These are phyloP conservation scores for Brachyalestes nurse DNA, from an alignment of 2,797 vertebrate species.

Conservation along the genomic window DNA sequence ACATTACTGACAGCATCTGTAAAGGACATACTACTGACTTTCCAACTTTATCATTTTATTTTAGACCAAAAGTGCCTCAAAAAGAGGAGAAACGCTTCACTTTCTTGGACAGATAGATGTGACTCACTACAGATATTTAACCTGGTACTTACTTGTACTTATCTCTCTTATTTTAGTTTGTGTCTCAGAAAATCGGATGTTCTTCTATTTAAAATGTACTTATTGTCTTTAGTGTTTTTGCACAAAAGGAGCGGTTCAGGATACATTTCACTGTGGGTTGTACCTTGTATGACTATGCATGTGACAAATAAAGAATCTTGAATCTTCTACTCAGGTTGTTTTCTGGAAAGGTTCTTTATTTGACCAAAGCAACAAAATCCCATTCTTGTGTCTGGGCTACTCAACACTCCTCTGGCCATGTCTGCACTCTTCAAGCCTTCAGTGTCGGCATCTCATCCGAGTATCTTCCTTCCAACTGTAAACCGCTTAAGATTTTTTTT, in stretches of 20 bases:
- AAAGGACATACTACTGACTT: background rate
- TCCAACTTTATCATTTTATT: background rate
- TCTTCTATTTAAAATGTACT: too few species aligned
- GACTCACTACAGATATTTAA: too few species aligned
- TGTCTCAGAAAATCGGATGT: too few species aligned
- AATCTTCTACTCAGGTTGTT: background rate
- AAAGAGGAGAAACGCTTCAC: background rate
- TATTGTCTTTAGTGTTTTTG: too few species aligned
- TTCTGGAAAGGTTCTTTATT: background rate
- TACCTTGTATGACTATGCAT: too few species aligned
- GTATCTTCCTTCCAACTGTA: constrained; percentile 45
- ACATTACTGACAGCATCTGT: background rate
- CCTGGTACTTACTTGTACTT: too few species aligned
- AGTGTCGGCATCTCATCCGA: constrained; percentile 21
- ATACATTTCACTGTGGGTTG: too few species aligned
- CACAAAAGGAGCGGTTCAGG: too few species aligned
- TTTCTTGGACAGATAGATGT: background rate
- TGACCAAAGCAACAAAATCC: constrained; percentile 61
- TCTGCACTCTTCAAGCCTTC: constrained; percentile 22
- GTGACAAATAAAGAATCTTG: too few species aligned
- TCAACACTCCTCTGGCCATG: constrained; percentile 40
- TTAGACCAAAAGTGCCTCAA: background rate
- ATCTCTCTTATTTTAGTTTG: too few species aligned
- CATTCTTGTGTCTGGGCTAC: constrained; percentile 17
- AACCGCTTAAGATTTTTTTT: constrained; percentile 73